Evolutionary conservation across 2,888 invertebrate genomes (phyloP), one percentile per base, ranked within the genome.

Genomic region (Heliconius ismenius): DNA sequence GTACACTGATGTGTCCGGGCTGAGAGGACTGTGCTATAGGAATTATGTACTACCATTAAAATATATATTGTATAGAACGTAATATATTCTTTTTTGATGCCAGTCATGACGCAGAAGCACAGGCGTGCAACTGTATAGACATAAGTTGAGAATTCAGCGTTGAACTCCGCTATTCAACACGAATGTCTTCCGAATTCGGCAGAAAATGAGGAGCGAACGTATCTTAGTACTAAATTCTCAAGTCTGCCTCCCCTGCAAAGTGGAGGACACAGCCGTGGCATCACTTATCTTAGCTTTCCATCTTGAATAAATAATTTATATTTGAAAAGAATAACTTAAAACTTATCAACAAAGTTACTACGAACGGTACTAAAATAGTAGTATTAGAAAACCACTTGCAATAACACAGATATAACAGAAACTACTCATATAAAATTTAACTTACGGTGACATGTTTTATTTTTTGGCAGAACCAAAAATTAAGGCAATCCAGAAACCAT

Each of bases 1-100:
- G 90, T 90, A 87, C 88, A 85, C 84, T 90, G 91, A 91, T 91
- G 90, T 90, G 88, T 88, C 89, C 80, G 78, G 79, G 74, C 67
- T 67, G 76, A 68, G 73, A 36, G 24, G 39, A 74, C 75, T 80
- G 75, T 78, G 77, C 76, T 75, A 76, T 81, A 26, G 43, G 63
- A 72, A 72, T 72, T 60, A 72, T 36, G 32, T 58, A 24, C 74
- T 78, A 64, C 36, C 63, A 77, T 78, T 79, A 74, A 79, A 79
- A 68, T 79, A 79, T 79, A 67, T 75, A 73, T 21, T 68, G 49
- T 21, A 49, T 49, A 49, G 21, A 18, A 49, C 18, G 49, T 49
- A 49, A 21, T 49, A 21, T 49, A 49, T 49, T 21, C 3, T 3
- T 21, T 21, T 21, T 49, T 49, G 7, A 21, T 0, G 49, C 0